phyloP scores from a whole-genome alignment of 2,113 vertebrate species.

The Nothocercus nigrocapillus region DNA sequence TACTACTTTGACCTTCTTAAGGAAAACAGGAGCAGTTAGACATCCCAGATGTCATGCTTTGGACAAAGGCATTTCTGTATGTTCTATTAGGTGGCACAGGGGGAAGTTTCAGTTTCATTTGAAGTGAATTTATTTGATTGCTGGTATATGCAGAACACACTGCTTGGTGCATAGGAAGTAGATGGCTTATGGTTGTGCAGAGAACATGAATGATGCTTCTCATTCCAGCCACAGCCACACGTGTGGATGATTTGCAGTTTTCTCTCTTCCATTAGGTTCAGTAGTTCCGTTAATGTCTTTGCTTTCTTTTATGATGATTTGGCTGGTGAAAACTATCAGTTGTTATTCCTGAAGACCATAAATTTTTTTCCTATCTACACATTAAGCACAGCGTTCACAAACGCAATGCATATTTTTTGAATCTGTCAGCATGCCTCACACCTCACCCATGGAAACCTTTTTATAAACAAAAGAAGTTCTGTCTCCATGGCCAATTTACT shows the following conservation, averaged over 20 bases:
- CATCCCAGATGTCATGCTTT: background rate
- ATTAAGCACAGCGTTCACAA: background rate
- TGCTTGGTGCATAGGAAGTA: background rate
- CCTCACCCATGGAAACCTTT: background rate
- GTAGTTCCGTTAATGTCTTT: background rate
- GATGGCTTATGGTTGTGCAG: background rate
- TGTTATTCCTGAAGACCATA: background rate
- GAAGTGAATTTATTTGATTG: background rate
- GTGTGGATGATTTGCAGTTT: background rate
- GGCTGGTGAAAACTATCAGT: background rate
- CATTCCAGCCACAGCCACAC: background rate
- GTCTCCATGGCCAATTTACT: background rate
- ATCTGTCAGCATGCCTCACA: background rate
- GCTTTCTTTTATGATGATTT: background rate
- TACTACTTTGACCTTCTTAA: background rate
- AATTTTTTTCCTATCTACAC: background rate
- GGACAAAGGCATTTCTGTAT: background rate
- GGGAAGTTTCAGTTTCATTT: background rate
- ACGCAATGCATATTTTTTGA: background rate
- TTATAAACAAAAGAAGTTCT: background rate
- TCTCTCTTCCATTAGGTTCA: background rate
- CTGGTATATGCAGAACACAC: fast-evolving
- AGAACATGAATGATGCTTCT: background rate
- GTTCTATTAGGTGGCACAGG: background rate
- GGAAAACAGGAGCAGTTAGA: background rate